Base-by-base conservation (phyloP, 2,113 vertebrate species). In the Pitta sordida region DNA sequence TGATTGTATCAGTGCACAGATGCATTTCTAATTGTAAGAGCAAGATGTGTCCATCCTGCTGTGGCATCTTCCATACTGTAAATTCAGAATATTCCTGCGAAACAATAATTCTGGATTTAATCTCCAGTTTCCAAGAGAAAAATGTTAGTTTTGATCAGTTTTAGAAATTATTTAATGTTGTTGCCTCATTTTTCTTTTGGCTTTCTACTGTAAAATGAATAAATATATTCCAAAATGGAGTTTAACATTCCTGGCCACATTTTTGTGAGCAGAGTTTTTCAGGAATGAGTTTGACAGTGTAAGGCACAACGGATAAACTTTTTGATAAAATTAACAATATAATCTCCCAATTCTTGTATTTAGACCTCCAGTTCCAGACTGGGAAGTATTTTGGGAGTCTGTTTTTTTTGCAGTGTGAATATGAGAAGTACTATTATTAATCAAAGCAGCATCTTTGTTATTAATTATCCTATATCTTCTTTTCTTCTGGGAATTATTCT, bases 101-200 rank as follows among this genome's bases (percentile, higher is more conserved):
- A 89, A 34, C 11, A 34, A 30, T 27, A 49, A 13, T 8, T 76
- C 17, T 63, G 26, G 1, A 2, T 41, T 13, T 18, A 70, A 65
- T 56, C 20, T 52, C 3, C 20, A 53, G 5, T 67, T 83, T 88
- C 36, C 27, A n/a, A 79, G 19, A 49, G 8, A 23, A 68, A 89
- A 75, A 39, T 19, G 7, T 19, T 44, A 19, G 4, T 49, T 74
- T 29, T 69, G 36, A 55, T 53, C 2, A 19, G 9, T 29, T 68
- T 29, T 51, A 32, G 13, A 41, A 24, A 36, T 19, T 53, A 19
- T 32, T 53, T 53, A 11, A 13, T n/a, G 19, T 12, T 18, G 30
- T 32, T 55, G 1, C 4, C 3, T 4, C 5, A 7, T 11, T 46
- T 43, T 26, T 7, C 3, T 43, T 11, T 49, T 58, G 12, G 3